These are phyloP conservation scores for Porites australiensis DNA, from an alignment of 64 coral and sea anemone genomes.

Conservation along the genomic window DNA sequence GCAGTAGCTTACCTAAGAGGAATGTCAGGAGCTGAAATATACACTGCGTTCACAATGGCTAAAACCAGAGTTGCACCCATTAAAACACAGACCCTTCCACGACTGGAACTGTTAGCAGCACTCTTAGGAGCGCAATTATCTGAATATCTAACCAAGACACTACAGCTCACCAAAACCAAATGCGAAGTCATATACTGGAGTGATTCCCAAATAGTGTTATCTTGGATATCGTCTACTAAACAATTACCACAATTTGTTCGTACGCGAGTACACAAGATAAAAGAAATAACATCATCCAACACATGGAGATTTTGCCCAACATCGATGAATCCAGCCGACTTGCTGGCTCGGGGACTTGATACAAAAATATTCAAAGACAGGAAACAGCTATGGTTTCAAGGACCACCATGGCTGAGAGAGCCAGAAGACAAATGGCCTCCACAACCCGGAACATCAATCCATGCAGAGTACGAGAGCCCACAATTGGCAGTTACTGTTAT, in stretches of 20 bases:
- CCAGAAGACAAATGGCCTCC: slow-evolving; percentile 18
- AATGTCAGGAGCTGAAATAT: no score
- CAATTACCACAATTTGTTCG: slow-evolving; percentile 48
- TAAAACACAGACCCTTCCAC: no score
- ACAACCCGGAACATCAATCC: neutral
- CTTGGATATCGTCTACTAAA: slow-evolving; percentile 38
- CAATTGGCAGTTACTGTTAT: neutral
- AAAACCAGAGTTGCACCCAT: no score
- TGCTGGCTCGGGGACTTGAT: slow-evolving; percentile 39
- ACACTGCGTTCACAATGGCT: no score
- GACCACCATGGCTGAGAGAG: slow-evolving; percentile 43
- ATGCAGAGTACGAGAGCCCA: no score
- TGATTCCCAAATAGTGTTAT: slow-evolving; percentile 65
- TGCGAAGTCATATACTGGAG: slow-evolving; percentile 19
- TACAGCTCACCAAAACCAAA: slow-evolving; percentile 1
- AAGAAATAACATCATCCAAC: neutral
- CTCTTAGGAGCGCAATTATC: no score
- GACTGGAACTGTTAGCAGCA: no score
- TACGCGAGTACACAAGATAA: slow-evolving; percentile 46
- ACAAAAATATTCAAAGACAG: slow-evolving; percentile 26
- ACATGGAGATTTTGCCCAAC: slow-evolving; percentile 68
- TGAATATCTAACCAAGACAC: slow-evolving; percentile 17
- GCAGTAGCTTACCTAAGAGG: no score
- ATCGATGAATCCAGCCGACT: slow-evolving; percentile 61
- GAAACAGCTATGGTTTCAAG: slow-evolving; percentile 40